Base-by-base conservation (phyloP, 1,140 invertebrate species). In the Scaptomyza pallida region DNA sequence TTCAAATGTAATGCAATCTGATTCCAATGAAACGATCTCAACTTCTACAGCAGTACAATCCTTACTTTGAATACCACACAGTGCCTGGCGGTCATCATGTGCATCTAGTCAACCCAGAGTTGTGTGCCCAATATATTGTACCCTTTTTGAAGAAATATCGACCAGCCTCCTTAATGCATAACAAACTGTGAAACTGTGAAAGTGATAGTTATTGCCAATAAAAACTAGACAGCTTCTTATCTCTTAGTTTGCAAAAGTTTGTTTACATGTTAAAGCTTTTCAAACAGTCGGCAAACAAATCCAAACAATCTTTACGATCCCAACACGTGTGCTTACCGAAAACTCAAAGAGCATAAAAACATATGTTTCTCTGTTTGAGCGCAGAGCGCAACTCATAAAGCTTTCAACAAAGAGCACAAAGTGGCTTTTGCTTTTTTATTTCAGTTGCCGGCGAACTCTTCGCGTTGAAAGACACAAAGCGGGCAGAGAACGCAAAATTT, bases 21-120 rank as follows among this genome's bases (percentile, higher is more conserved):
- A 41, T 0, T n/a, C 45, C 0, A 21, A 62, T 2, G 92, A 93
- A 68, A 91, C 93, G 55, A 52, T 94, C 0, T 91, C 93, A 91
- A 91, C 37, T n/a, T n/a, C n/a, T n/a, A n/a, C n/a, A n/a, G n/a
- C n/a, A n/a, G n/a, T 81, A 92, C 48, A 92, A 93, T 76, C 83
- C 91, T 1, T 92, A 94, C 23, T 95, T 94, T 80, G 92, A 94
- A 76, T 93, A 92, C 60, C 90, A 94, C 51, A 92, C 93, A 45
- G 78, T 96, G 3, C 94, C 92, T 4, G 78, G 81, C 3, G 95
- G 96, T 90, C 95, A 96, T 91, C 83, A 89, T 21, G 89, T 94
- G 6, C 95, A 96, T 89, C 92, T 96, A 37, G 95, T 94, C 50
- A 91, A 94, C 73, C 93, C 95, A 3, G 91, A 94, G 75, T 75